Base-by-base conservation (phyloP, 2,888 invertebrate species). In the Acleris literana region DNA sequence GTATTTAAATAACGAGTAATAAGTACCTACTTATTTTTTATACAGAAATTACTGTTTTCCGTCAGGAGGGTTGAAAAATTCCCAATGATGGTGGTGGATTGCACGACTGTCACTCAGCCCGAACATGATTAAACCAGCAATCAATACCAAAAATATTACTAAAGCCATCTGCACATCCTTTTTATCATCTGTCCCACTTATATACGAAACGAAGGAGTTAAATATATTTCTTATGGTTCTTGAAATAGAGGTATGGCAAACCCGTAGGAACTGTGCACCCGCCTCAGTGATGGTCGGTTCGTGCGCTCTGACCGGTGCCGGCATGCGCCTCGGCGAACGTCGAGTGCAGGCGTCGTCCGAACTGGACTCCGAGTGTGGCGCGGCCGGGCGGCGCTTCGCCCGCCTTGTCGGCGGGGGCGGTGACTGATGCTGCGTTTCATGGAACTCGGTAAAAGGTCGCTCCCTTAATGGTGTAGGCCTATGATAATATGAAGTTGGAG, bases 81-180 rank as follows among this genome's bases (percentile, higher is more conserved):
- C 97, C 97, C 97, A 97, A 76, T 97, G 97, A 82, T 97, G 96
- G 75, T 96, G 95, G 82, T 97, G 96, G 72, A 96, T 94, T 58
- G 95, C 95, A 64, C 95, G 94, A 69, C 95, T 94, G 71, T 95
- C 95, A 69, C 96, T 95, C 68, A 96, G 93, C 59, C 96, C 95
- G 71, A 97, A 93, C 85, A 97, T 93, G 70, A 97, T 94, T 68
- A 97, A 92, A 17, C 96, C 96, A 59, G 96, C 96, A 46, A 97
- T 94, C 70, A 97, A 90, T 59, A 97, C 94, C 68, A 97, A 93
- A 70, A 97, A 94, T 78, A 97, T 95, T 64, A 97, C 95, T 75
- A 97, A 92, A 5, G 96, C 95, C 78, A 96, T 95, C 78, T 96
- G 96, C 68, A 96, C 92, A 78, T 96, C 95, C 69, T 95, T 95